Conservation (phyloP, 1,140 invertebrate genomes). For the Brachystomella parvula region DNA sequence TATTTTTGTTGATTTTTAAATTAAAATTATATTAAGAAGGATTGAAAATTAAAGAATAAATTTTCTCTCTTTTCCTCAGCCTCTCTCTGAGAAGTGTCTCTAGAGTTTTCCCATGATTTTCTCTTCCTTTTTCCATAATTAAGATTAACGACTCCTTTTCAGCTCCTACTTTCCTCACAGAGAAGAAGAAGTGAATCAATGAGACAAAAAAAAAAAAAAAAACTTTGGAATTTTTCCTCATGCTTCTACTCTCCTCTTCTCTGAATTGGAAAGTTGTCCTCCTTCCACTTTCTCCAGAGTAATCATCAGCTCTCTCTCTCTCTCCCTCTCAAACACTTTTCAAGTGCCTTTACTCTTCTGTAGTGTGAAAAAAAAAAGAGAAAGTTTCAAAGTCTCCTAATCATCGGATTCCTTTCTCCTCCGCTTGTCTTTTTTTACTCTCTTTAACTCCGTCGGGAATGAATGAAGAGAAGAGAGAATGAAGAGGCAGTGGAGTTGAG, state of each 20-base stretch:
- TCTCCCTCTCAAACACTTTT: background rate
- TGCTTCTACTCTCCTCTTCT: too few species aligned
- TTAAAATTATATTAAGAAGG: background rate
- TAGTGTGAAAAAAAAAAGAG: background rate
- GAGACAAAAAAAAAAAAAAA: background rate
- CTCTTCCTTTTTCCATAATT: background rate
- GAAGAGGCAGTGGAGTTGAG: conserved; percentile 7
- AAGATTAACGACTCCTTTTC: conserved; percentile 10
- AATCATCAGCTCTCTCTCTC: background rate
- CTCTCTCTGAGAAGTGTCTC: background rate
- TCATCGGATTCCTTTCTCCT: background rate
- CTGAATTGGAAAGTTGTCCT: background rate
- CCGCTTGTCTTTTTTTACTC: conserved; percentile 1
- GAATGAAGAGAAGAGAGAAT: background rate
- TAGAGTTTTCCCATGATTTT: conserved; percentile 2
- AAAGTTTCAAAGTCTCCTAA: conserved; percentile 4
- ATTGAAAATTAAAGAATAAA: background rate
- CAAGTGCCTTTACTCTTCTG: too few species aligned
- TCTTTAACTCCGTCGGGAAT: background rate
- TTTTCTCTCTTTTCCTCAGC: background rate
- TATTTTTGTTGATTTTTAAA: background rate
- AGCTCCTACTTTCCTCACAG: background rate
- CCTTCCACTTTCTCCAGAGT: background rate
- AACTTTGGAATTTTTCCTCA: conserved; percentile 10
- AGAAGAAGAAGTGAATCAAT: conserved; percentile 5